Base-by-base conservation (phyloP, 2,888 invertebrate species). In the Thymelicus lineola region DNA sequence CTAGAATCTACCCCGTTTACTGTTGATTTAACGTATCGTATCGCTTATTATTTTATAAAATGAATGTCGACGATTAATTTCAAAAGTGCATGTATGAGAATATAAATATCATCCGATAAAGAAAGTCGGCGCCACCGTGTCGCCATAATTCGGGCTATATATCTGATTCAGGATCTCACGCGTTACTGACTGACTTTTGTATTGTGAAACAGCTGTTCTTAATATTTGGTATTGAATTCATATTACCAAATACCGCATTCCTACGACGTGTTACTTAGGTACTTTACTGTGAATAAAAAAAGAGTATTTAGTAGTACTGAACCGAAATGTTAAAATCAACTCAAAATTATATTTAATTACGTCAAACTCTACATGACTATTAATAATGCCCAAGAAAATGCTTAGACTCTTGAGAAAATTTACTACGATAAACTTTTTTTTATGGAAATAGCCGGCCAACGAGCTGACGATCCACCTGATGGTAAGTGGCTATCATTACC, bases 141-240 rank as follows among this genome's bases (percentile, higher is more conserved):
- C 88, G 87, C 83, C 80, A 79, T 80, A 82, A 86, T 87, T 85
- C 84, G 85, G 85, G 83, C 82, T 84, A 85, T 84, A 85, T 84
- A 86, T 86, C 82, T 86, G 86, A 89, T 86, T 86, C 88, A 86
- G 84, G 83, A 87, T 85, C 84, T 85, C 84, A 82, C 82, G 83
- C 83, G 80, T 84, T 65, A 64, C 63, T 60, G 84, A 81, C 81
- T 77, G 78, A 77, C 77, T 80, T 74, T 79, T 78, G 76, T 71
- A 64, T 73, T 73, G 70, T 74, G 74, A 73, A 73, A 70, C 53
- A 53, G 20, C 57, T 70, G 50, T 64, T 59, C 35, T 68, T 62
- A 68, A 70, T 48, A 46, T 61, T 20, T 6, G 17, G 59, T 58
- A 61, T 46, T 65, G 64, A 45, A 35, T 45, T 59, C 12, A 45